Conservation (phyloP, 2,797 vertebrate species). For the Hypotaenidia philippensis region DNA sequence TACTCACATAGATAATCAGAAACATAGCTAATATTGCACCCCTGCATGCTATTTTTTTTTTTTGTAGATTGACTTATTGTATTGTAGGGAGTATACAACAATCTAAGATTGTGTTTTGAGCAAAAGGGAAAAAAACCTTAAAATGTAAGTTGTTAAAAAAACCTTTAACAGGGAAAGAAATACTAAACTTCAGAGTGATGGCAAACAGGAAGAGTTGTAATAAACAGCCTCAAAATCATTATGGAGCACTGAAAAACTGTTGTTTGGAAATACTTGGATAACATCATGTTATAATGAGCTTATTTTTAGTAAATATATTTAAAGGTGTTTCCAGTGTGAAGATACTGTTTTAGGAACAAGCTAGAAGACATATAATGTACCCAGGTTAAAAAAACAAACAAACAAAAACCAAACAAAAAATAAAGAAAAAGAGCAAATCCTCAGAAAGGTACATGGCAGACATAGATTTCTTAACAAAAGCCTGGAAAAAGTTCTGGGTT, state of each 20-base stretch:
- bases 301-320: background rate
- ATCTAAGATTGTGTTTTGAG: background rate
- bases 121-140: background rate
- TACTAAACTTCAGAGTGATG: background rate
- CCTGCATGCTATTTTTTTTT: background rate
- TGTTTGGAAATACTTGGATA: background rate
- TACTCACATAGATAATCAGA: background rate
- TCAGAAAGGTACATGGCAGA: background rate
- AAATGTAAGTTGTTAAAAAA: background rate
- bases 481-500: background rate
- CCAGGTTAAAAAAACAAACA: background rate
- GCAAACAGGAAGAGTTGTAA: background rate
- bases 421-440: background rate
- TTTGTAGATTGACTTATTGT: background rate
- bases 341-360: background rate
- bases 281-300: background rate
- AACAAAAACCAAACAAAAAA: too few relatives aligned
- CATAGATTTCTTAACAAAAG: background rate
- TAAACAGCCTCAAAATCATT: background rate
- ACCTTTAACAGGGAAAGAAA: background rate
- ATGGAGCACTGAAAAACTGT: background rate
- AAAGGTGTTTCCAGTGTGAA: background rate
- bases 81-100: background rate
- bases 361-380: background rate
- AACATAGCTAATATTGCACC: background rate